Evolutionary conservation across 2,797 vertebrate species (phyloP).

Genomic region (Tragelaphus oryx): DNA sequence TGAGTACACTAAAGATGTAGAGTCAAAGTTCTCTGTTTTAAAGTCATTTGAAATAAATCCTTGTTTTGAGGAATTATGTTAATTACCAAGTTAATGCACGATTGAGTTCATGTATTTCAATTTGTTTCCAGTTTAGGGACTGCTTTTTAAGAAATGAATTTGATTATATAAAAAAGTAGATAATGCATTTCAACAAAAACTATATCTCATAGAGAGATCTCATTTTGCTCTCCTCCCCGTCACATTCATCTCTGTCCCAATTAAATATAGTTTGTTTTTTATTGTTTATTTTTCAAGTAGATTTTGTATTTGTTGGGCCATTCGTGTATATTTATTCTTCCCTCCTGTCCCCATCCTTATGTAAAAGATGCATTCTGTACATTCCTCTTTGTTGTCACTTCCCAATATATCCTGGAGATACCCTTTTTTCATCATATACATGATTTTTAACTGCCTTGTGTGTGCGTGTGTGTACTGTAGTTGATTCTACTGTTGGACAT

Average conservation of each 20-base stretch:
- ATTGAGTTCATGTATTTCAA: neutral
- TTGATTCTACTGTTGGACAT: neutral
- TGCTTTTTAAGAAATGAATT: neutral
- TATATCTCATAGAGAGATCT: neutral
- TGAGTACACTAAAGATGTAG: neutral
- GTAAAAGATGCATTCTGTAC: neutral
- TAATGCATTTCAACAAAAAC: neutral
- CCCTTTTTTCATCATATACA: neutral
- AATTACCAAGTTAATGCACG: neutral
- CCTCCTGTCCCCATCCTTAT: neutral
- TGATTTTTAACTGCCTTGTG: neutral
- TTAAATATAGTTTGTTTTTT: neutral
- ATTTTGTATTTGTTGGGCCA: neutral
- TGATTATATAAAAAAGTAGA: neutral
- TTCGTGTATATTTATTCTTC: neutral
- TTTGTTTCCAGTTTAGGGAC: neutral
- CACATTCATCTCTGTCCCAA: neutral
- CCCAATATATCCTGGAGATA: neutral
- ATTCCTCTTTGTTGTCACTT: neutral
- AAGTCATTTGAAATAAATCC: conserved; percentile 3
- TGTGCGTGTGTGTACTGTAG: neutral
- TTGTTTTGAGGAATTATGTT: conserved; percentile 13
- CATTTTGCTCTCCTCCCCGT: neutral
- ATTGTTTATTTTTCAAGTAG: neutral
- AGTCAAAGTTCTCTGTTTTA: neutral